Evolutionary conservation across 2,113 vertebrate genomes (phyloP), one percentile per base, ranked within the genome.

Genomic region (Epinephelus moara): DNA sequence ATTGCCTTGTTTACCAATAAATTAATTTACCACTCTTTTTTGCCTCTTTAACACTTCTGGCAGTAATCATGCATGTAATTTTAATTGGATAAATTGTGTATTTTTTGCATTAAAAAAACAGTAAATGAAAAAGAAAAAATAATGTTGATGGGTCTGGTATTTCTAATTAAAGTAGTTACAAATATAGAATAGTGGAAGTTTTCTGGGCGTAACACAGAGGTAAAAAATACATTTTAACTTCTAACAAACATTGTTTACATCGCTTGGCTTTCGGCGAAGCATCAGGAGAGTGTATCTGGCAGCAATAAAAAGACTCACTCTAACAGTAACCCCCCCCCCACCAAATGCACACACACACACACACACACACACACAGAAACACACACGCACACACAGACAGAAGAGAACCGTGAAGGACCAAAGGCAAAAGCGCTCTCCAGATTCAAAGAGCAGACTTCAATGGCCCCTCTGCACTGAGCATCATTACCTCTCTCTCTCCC

Each of bases 401-500:
- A 50, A 3, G 13, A n/a, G 19, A 72, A 78, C n/a, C 8, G 3
- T 55, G 13, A 67, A 75, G 25, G 30, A 66, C 66, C 69, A 81
- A 84, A 78, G 67, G 61, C 47, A 79, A 69, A 85, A 69, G 55
- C 61, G 66, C 53, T 80, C 27, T 49, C 27, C 69, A 59, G 57
- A 80, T 73, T 89, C 70, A 85, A 88, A 88, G 73, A 84, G 52
- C 63, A 80, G 62, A 81, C 85, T 89, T 90, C 70, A 88, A 47
- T 60, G 42, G 21, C n/a, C 45, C 50, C 60, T 72, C 10, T 56
- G 50, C 71, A 53, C 27, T 53, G 59, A 75, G 27, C 70, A 81
- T 70, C 49, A 75, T 81, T 74, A 75, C 62, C 56, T 56, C 75
- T 73, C 37, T 50, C 50, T 61, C 37, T 70, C 37, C 45, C 50